Evolutionary conservation across 2,113 vertebrate genomes (phyloP).

Genomic region (Fulica atra): DNA sequence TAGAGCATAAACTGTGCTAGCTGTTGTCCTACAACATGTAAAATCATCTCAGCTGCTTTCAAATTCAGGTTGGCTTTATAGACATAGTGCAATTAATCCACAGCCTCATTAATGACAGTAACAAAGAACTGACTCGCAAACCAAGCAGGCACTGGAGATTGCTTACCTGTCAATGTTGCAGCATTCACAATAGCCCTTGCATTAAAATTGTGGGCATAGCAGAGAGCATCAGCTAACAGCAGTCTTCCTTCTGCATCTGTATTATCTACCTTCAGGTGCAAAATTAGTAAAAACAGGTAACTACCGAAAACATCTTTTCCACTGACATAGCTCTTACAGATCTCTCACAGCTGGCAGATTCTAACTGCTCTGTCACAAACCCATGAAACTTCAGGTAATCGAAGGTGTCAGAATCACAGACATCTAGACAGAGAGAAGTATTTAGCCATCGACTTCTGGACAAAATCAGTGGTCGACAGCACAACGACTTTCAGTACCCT

Average conservation of each 20-base stretch:
- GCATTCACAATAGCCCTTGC: constrained; percentile 89
- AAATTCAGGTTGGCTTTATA: neutral
- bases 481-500: neutral
- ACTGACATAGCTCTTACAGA: neutral
- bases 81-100: neutral
- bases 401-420: neutral
- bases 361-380: neutral
- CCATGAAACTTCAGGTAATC: neutral
- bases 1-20: neutral
- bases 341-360: neutral
- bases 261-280: constrained; percentile 87
- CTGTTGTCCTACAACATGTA: neutral
- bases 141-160: neutral
- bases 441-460: neutral
- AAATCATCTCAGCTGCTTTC: neutral
- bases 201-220: constrained; percentile 90
- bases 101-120: neutral
- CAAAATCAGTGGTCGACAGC: neutral
- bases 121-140: neutral
- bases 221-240: constrained; percentile 92
- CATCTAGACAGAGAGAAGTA: neutral
- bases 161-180: constrained; percentile 91
- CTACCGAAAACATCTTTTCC: neutral
- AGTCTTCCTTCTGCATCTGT: constrained; percentile 95
- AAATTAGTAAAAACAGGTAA: neutral